Conservation (phyloP, 2,888 invertebrate genomes). For the Caradrina kadenii region DNA sequence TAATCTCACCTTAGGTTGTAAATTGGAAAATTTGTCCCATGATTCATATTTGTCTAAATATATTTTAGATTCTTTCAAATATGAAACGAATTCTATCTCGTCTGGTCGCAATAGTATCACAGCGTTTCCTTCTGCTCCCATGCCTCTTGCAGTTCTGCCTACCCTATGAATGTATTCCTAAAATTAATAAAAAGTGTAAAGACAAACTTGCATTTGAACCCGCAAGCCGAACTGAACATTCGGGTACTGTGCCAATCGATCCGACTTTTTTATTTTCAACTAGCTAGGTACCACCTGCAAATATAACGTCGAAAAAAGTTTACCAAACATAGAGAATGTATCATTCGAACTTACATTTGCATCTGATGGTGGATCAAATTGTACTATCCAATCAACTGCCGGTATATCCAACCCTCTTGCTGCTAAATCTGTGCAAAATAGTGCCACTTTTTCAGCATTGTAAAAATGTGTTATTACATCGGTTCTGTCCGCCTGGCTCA, state of each 20-base stretch:
- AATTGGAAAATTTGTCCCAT: conserved; percentile 82
- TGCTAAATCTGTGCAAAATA: conserved; percentile 99
- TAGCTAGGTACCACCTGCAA: no score
- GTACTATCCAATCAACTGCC: conserved; percentile 99
- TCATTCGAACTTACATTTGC: conserved; percentile 92
- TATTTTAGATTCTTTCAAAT: conserved; percentile 97
- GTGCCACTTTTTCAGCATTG: conserved; percentile 96
- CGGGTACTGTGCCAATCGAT: not conserved
- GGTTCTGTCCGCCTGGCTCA: conserved; percentile 98
- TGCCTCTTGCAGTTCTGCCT: conserved; percentile 98
- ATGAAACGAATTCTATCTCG: conserved; percentile 97
- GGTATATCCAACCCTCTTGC: conserved; percentile 99
- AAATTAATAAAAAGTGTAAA: conserved; percentile 58
- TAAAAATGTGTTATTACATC: conserved; percentile 99
- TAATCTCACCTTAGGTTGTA: conserved; percentile 80
- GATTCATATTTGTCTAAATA: conserved; percentile 96
- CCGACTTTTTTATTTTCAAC: not conserved
- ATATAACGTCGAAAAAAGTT: not conserved
- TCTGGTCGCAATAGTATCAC: conserved; percentile 97
- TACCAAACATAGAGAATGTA: not conserved
- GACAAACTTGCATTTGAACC: not conserved
- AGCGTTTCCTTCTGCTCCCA: conserved; percentile 97
- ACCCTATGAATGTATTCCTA: conserved; percentile 99
- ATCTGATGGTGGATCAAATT: conserved; percentile 99
- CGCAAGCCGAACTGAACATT: not conserved